Percentiles rank a stretch among this genome's conserved stretches.
phyloP scores from a whole-genome alignment of 2,113 vertebrate genomes.

The Sialia sialis region DNA sequence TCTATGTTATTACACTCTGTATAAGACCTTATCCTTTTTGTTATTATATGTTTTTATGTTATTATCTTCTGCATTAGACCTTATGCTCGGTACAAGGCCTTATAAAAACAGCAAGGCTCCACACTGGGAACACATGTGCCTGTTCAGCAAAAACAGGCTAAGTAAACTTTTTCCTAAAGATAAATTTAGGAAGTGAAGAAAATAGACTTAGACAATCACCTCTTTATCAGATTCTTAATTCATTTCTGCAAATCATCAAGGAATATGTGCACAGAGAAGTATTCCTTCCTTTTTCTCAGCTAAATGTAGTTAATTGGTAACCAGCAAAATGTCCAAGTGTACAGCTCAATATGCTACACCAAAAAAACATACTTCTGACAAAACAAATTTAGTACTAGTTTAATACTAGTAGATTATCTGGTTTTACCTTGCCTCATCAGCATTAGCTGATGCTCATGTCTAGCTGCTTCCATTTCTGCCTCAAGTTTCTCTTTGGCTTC shows the following conservation, averaged over 20 bases:
- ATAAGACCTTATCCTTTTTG: not conserved
- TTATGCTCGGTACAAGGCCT: not conserved
- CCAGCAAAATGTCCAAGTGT: not conserved
- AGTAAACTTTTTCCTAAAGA: not conserved
- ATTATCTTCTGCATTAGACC: not conserved
- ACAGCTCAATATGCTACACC: not conserved
- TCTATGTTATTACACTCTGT: not conserved
- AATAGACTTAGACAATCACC: not conserved
- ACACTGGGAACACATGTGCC: not conserved
- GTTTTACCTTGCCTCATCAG: constrained; percentile 94
- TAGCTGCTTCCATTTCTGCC: constrained; percentile 96
- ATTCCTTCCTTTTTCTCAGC: not conserved
- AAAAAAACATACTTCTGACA: not conserved
- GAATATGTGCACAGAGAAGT: not conserved
- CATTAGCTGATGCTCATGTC: constrained; percentile 97
- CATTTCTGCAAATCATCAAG: not conserved
- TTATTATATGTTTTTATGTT: not conserved
- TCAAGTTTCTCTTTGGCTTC: constrained; percentile 97
- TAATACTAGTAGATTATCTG: not conserved
- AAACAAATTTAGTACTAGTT: not conserved
- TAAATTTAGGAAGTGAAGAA: not conserved
- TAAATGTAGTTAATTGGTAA: not conserved
- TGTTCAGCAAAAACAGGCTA: not conserved
- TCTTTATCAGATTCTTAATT: not conserved
- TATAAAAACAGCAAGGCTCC: not conserved